phyloP scores from a whole-genome alignment of 2,113 vertebrate species.

The Entomyzon cyanotis region DNA sequence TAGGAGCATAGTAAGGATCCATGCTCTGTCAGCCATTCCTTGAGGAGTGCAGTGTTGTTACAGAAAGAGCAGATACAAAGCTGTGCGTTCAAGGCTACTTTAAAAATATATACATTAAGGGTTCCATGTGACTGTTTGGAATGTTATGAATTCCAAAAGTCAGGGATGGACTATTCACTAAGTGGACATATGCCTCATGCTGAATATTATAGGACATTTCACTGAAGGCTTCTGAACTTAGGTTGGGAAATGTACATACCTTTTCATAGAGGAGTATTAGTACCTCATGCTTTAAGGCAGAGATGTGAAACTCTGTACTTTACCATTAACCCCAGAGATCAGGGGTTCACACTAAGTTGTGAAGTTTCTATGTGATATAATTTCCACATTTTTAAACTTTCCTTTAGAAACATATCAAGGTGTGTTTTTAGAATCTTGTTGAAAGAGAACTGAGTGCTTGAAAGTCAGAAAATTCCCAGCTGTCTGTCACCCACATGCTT shows the following conservation, averaged over 20 bases:
- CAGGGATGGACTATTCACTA: neutral
- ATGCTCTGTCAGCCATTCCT: neutral
- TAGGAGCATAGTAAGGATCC: neutral
- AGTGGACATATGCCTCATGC: neutral
- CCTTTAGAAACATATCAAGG: neutral
- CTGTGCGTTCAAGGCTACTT: neutral
- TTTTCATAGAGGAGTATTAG: neutral
- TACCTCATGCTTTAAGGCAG: neutral
- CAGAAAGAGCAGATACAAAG: neutral
- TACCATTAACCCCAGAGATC: neutral
- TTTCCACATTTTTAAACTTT: neutral
- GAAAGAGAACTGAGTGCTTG: neutral
- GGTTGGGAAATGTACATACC: neutral
- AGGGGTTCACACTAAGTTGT: neutral
- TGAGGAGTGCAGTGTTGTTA: neutral
- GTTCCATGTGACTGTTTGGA: neutral
- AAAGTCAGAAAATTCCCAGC: neutral
- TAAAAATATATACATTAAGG: neutral
- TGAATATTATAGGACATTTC: neutral
- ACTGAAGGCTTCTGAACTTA: neutral
- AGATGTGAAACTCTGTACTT: rapidly evolving
- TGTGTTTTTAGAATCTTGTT: neutral
- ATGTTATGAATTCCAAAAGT: neutral
- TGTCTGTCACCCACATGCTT: neutral
- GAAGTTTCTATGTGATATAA: neutral